phyloP scores from a whole-genome alignment of 1,140 invertebrate species.

The Caenorhabditis brenneri region DNA sequence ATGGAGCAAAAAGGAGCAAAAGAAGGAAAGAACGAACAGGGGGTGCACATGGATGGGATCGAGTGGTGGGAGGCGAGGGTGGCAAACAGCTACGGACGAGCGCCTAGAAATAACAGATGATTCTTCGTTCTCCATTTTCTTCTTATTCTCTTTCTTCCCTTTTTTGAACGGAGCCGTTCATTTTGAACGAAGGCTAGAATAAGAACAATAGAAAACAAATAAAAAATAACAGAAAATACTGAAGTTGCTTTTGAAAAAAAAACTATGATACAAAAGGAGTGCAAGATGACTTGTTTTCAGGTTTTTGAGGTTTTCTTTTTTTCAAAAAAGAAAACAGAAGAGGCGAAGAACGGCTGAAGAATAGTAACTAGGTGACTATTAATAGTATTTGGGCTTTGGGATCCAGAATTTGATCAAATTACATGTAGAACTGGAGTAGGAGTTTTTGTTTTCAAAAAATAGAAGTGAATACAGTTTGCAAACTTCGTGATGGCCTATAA shows the following conservation, averaged over 20 bases:
- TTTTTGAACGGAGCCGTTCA: background rate
- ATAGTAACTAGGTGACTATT: slow-evolving; percentile 28
- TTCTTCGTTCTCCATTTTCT: background rate
- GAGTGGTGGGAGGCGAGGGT: slow-evolving; percentile 36
- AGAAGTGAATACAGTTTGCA: no score
- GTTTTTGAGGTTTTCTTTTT: slow-evolving; percentile 4
- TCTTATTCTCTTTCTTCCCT: background rate
- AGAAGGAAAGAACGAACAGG: slow-evolving; percentile 10
- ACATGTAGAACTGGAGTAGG: no score
- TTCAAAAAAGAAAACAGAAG: no score
- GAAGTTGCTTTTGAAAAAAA: no score
- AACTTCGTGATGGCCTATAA: no score
- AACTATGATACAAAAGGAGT: no score
- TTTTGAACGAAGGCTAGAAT: background rate
- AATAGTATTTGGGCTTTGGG: background rate
- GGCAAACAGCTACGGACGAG: slow-evolving; percentile 15
- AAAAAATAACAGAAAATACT: background rate
- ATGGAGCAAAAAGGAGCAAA: background rate
- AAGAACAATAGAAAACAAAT: slow-evolving; percentile 23
- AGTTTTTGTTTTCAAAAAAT: no score
- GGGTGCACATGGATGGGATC: no score
- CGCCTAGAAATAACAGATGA: slow-evolving; percentile 26
- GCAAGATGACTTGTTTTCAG: no score
- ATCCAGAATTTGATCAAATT: no score
- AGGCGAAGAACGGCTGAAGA: background rate